Evolutionary conservation across 2,888 invertebrate genomes (phyloP).

Genomic region (Drosophila atripex): DNA sequence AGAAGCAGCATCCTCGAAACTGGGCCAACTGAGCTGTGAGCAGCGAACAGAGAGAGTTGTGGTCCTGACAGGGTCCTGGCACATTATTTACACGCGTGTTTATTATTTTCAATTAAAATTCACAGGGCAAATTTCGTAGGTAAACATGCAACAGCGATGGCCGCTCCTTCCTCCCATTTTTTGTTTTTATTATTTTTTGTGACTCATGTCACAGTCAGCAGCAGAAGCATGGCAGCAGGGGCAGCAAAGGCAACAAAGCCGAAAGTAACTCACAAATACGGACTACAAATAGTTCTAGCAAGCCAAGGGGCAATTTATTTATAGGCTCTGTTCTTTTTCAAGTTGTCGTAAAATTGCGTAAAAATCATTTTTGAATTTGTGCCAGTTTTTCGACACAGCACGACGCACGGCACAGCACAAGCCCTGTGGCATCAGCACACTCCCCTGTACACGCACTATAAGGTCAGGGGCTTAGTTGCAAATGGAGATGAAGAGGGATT

Average conservation of each 20-base stretch:
- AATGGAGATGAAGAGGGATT: not conserved
- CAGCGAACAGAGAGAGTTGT: constrained; percentile 21
- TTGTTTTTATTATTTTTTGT: constrained; percentile 20
- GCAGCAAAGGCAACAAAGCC: constrained; percentile 8
- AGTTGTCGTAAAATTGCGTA: constrained; percentile 79
- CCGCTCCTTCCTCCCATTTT: constrained; percentile 8
- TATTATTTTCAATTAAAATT: constrained; percentile 76
- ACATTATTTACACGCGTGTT: constrained; percentile 78
- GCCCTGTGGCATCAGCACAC: constrained; percentile 24
- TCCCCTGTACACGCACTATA: constrained; percentile 7
- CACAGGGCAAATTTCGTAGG: constrained; percentile 63
- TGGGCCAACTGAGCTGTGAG: constrained; percentile 30
- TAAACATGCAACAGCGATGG: constrained; percentile 52
- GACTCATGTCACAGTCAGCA: constrained; percentile 58
- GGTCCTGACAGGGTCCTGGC: constrained; percentile 51
- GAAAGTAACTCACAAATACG: constrained; percentile 59
- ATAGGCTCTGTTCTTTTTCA: constrained; percentile 65
- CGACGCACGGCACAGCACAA: constrained; percentile 13
- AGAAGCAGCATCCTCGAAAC: constrained; percentile 40
- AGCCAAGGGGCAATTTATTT: constrained; percentile 69
- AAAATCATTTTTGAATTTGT: constrained; percentile 77
- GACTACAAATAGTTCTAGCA: constrained; percentile 60
- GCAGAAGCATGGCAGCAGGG: constrained; percentile 2
- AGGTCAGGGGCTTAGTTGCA: constrained; percentile 22
- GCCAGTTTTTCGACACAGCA: constrained; percentile 63